Percentiles rank a stretch among this genome's conserved stretches.
phyloP scores from a whole-genome alignment of 2,113 vertebrate genomes.

The Sialia sialis region DNA sequence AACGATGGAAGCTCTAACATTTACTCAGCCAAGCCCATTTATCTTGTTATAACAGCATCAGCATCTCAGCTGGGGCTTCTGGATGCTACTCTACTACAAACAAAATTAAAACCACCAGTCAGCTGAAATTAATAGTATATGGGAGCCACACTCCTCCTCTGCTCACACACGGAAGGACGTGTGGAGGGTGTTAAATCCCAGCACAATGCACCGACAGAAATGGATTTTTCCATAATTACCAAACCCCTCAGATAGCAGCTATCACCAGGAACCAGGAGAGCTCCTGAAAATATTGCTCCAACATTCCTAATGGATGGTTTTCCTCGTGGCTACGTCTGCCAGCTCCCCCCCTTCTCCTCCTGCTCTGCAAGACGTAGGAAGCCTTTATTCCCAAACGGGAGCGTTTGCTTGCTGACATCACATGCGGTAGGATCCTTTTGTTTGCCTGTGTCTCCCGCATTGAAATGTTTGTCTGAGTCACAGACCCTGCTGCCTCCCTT shows the following conservation, averaged over 20 bases:
- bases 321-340: slow-evolving; percentile 20
- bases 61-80: slow-evolving; percentile 34
- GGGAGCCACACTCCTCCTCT: not conserved
- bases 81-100: not conserved
- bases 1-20: not conserved
- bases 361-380: slow-evolving; percentile 42
- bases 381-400: slow-evolving; percentile 59
- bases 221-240: not conserved
- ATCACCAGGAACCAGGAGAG: not conserved
- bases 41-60: slow-evolving; percentile 26
- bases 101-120: not conserved
- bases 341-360: not conserved
- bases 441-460: slow-evolving; percentile 60
- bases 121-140: slow-evolving; percentile 4
- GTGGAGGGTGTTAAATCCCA: slow-evolving; percentile 25
- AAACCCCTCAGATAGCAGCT: not conserved
- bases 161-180: not conserved
- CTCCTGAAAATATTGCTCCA: not conserved
- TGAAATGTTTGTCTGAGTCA: slow-evolving; percentile 65
- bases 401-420: slow-evolving; percentile 65
- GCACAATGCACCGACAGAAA: not conserved
- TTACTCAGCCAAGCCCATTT: slow-evolving; percentile 7
- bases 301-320: not conserved
- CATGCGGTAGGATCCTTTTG: slow-evolving; percentile 58
- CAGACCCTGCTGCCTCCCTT: not conserved